A percentile compares a stretch with the other conserved stretches of the same genome.
Conservation (phyloP, 2,113 vertebrate species). For the Xenopus borealis region DNA sequence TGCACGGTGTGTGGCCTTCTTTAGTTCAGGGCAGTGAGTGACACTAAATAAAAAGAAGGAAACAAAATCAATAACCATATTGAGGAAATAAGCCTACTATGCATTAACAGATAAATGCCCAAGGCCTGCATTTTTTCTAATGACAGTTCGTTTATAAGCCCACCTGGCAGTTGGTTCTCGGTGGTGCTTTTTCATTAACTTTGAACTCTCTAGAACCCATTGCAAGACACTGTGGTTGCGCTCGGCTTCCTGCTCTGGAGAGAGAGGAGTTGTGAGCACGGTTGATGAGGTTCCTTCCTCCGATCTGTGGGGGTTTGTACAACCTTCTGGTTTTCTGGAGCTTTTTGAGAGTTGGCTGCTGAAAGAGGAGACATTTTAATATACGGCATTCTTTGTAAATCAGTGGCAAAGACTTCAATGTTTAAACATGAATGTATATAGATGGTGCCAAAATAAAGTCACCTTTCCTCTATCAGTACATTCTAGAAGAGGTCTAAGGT, state of each 20-base stretch:
- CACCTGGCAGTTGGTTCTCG: conserved; percentile 21
- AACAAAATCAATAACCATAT: neutral
- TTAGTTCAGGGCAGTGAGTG: conserved; percentile 9
- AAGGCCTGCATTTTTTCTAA: no score
- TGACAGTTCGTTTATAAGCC: neutral
- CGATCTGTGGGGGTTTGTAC: neutral
- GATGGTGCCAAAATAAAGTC: no score
- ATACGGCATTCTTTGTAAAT: neutral
- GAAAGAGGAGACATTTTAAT: neutral
- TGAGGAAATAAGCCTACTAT: no score
- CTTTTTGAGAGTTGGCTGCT: conserved; percentile 24
- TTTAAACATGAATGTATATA: no score
- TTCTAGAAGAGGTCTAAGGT: no score
- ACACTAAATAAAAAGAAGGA: neutral
- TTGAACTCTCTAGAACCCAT: conserved; percentile 39
- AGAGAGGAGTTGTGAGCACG: conserved; percentile 20
- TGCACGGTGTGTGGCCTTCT: conserved; percentile 25
- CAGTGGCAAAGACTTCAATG: no score
- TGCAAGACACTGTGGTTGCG: conserved; percentile 39
- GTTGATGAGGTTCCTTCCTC: conserved; percentile 11
- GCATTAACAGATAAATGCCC: no score
- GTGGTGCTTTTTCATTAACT: conserved; percentile 43
- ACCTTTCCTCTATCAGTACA: no score
- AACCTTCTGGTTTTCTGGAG: conserved; percentile 33
- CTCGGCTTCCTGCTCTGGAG: conserved; percentile 32